Base-by-base conservation (phyloP, 2,113 vertebrate genomes). In the Loxodonta africana region DNA sequence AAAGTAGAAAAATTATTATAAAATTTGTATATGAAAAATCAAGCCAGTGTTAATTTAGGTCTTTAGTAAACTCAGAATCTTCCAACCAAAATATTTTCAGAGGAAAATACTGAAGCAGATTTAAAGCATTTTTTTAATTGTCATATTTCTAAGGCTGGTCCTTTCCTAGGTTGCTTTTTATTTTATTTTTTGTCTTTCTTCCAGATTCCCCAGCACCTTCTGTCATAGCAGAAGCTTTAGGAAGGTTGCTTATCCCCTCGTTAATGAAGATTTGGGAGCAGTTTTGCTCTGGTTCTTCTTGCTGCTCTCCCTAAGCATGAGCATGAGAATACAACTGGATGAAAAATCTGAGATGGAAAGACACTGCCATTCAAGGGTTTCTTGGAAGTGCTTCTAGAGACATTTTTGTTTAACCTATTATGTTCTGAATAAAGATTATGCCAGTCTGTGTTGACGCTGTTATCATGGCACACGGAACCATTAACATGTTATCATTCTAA, bases 41-140 rank as follows among this genome's bases (percentile, higher is more conserved):
- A 97, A 95, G 88, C 63, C 69, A 91, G 89, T 90, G 63, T 71
- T 67, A 77, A 98, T 57, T 96, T 89, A 97, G 86, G 44, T 44
- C 97, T 98, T 95, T 83, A 91, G 96, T 94, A 98, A 98, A 96
- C 62, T 90, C 63, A 96, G 57, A 97, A 94, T 25, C 93, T 91
- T 95, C 48, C 88, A 6, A 76, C 63, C 74, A 46, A 97, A 97
- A 8, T 81, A 96, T 88, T 97, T 98, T 96, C 92, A 97, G 2
- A 90, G 41, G 46, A 95, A 71, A 86, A 96, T 90, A 94, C 60
- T 82, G 60, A 98, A 97, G 76, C 84, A 94, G 44, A 20, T 10
- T 95, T 65, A 88, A 88, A 90, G 76, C 2, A 1, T 95, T 90
- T 57, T 98, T 78, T 51, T 51, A 17, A 94, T 44, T 5, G 73